Percentiles rank a stretch among this genome's conserved stretches.
These are phyloP conservation scores for Pterobdella sp. DNA, from an alignment of 2,888 invertebrate species.

Conservation along the genomic window DNA sequence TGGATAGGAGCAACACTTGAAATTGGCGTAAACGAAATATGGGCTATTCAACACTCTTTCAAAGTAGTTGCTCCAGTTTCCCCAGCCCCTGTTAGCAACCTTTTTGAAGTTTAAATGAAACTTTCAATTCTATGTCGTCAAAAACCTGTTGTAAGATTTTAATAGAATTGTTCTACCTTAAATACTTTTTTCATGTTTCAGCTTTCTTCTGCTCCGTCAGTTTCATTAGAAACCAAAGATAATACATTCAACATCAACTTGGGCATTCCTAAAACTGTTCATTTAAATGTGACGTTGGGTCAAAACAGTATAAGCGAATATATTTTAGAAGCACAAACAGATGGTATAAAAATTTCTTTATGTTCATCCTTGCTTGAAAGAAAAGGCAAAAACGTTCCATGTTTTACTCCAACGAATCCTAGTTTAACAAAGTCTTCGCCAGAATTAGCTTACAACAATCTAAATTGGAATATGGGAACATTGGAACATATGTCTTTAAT, in stretches of 20 bases:
- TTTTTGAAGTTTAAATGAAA: background rate
- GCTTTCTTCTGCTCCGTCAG: background rate
- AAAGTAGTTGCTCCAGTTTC: conserved; percentile 7
- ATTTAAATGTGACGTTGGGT: conserved; percentile 11
- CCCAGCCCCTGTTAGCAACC: background rate
- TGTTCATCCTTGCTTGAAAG: background rate
- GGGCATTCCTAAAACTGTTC: conserved; percentile 2
- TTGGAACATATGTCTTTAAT: conserved; percentile 31
- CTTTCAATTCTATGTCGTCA: background rate
- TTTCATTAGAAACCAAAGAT: background rate
- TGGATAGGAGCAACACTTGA: conserved; percentile 43
- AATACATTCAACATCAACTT: background rate
- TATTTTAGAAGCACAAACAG: background rate
- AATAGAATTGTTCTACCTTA: background rate
- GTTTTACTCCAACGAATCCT: conserved; percentile 27
- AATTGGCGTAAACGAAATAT: conserved; percentile 41
- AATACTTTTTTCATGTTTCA: background rate
- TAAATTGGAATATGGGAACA: conserved; percentile 32
- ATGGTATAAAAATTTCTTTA: background rate
- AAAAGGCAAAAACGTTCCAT: conserved; percentile 37
- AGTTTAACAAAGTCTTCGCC: conserved; percentile 22
- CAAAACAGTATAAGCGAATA: background rate
- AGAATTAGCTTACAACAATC: conserved; percentile 22
- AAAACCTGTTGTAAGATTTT: background rate
- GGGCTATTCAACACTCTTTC: conserved; percentile 39